Base-by-base conservation (phyloP, 2,888 invertebrate species). In the Diadegma fenestrale region DNA sequence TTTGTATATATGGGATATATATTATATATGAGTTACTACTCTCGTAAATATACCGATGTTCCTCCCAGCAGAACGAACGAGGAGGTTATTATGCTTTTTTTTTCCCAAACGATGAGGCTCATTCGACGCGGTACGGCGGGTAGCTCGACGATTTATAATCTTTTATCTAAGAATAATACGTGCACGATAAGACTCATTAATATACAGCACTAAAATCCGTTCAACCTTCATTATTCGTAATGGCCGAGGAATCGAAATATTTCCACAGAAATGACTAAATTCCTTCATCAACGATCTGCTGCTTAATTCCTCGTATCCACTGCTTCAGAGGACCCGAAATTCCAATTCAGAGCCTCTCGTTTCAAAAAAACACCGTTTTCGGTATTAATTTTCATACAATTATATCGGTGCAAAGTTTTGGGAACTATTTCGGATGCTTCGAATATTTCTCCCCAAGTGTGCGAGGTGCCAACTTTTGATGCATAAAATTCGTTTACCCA, bases 21-120 rank as follows among this genome's bases (percentile, higher is more conserved):
- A 33, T 17, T 12, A 22, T 80, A 54, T 73, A 33, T 68, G 58
- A n/a, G 12, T 19, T 26, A 54, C 58, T 37, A 43, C n/a, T 30
- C 68, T 78, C 77, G 58, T 68, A 78, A 78, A 78, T 30, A 68
- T 68, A 78, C 68, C 68, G 68, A 48, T n/a, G 41, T 68, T 78
- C 17, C 43, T 30, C 19, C 33, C 45, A 14, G 63, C 45, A 14
- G 63, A 58, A 54, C 3, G 37, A 66, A 19, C 37, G 19, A 48
- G 8, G 33, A 41, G 22, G 8, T 26, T 22, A 4, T 37, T 8
- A 37, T 37, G 37, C 37, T 37, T 37, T 37, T 37, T 33, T 63
- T 63, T 68, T 30, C 30, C 68, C 41, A 41, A 43, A 77, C 22
- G 17, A 33, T 54, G 19, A 37, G 37, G 37, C 4, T 37, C 54